Evolutionary conservation across 2,888 invertebrate species (phyloP).

Genomic region (Xestia ashworthii): DNA sequence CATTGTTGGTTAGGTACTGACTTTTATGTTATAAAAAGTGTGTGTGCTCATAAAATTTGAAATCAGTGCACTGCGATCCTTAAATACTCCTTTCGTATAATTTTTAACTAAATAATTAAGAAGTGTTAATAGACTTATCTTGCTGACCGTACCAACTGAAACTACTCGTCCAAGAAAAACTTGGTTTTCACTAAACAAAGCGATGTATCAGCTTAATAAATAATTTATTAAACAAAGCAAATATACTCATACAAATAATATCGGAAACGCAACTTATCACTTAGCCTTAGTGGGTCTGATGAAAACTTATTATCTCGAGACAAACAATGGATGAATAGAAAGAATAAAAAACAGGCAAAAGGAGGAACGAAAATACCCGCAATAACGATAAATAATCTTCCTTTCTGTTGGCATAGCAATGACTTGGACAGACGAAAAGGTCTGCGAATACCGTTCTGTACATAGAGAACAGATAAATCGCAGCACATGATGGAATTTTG

Average conservation of each 20-base stretch:
- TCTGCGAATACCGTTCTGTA: conserved; percentile 50
- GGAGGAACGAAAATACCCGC: conserved; percentile 47
- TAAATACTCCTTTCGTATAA: neutral
- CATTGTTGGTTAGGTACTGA: neutral
- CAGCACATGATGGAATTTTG: conserved; percentile 58
- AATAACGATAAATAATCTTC: conserved; percentile 66
- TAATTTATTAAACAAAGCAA: conserved; percentile 54
- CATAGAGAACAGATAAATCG: conserved; percentile 47
- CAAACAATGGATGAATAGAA: conserved; percentile 62
- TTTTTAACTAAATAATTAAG: neutral
- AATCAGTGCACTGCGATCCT: neutral
- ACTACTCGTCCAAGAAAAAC: neutral
- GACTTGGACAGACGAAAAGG: conserved; percentile 58
- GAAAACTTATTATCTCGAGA: conserved; percentile 63
- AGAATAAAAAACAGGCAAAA: conserved; percentile 57
- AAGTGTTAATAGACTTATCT: neutral
- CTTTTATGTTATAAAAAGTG: neutral
- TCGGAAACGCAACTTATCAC: conserved; percentile 64
- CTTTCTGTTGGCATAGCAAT: conserved; percentile 57
- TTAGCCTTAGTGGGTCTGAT: conserved; percentile 61
- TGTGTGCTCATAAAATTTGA: neutral
- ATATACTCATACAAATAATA: conserved; percentile 39
- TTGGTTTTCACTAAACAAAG: conserved; percentile 29
- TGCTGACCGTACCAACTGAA: neutral
- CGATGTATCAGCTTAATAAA: conserved; percentile 55